phyloP scores from a whole-genome alignment of 2,888 invertebrate genomes.

The Erebia aethiops region DNA sequence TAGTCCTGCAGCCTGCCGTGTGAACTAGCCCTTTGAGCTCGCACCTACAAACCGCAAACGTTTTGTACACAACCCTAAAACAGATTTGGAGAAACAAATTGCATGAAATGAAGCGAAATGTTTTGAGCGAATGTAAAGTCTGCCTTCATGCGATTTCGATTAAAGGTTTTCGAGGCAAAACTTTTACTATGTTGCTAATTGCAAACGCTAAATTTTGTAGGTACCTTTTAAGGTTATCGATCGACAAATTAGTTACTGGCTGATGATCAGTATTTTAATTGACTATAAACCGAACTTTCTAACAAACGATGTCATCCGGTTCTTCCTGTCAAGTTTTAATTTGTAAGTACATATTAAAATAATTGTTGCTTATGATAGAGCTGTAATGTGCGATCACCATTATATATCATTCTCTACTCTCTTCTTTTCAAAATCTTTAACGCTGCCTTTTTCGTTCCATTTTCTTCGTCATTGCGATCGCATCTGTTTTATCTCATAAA shows the following conservation, averaged over 20 bases:
- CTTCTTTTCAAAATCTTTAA: not conserved
- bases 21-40: slow-evolving; percentile 76
- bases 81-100: slow-evolving; percentile 49
- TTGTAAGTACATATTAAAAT: no score
- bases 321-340: no score
- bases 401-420: not conserved
- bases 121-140: slow-evolving; percentile 5
- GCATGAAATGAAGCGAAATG: slow-evolving; percentile 33
- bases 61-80: slow-evolving; percentile 64
- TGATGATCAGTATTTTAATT: no score
- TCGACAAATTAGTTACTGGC: no score
- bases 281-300: no score
- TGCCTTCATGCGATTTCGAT: slow-evolving; percentile 2
- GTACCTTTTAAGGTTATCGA: no score
- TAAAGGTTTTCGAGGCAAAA: not conserved
- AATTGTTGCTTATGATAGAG: no score
- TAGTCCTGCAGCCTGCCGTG: slow-evolving; percentile 66
- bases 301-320: no score
- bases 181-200: not conserved
- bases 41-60: slow-evolving; percentile 76
- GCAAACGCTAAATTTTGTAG: not conserved
- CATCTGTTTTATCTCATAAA: not conserved
- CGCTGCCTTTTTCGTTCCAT: not conserved
- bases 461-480: not conserved
- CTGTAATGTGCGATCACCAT: not conserved